Evolutionary conservation across 1,140 invertebrate species (phyloP).

Genomic region (Diachasmimorpha longicaudata): DNA sequence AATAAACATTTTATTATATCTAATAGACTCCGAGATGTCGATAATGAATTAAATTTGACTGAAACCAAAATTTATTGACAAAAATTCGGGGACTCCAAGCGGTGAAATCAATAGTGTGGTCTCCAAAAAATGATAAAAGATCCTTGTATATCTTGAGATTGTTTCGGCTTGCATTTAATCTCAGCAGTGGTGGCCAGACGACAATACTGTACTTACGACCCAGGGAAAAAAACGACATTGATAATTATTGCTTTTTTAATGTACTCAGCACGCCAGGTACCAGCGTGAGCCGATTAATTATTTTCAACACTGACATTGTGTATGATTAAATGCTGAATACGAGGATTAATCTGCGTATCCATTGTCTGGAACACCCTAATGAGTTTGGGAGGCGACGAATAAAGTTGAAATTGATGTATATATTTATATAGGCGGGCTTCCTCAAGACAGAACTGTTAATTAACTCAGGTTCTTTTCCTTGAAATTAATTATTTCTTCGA

Average conservation of each 20-base stretch:
- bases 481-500: background rate
- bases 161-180: background rate
- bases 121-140: too few species aligned
- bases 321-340: conserved; percentile 16
- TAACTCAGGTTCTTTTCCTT: background rate
- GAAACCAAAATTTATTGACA: too few species aligned
- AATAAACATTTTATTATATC: too few species aligned
- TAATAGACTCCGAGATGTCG: too few species aligned
- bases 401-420: conserved; percentile 1
- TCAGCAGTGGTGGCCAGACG: background rate
- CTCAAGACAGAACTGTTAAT: background rate
- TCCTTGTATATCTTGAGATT: too few species aligned
- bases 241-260: conserved; percentile 6
- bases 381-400: conserved; percentile 53
- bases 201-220: background rate
- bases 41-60: too few species aligned
- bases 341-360: conserved; percentile 44
- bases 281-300: background rate
- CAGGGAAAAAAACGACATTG: background rate
- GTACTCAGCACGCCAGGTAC: background rate
- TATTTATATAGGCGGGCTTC: conserved; percentile 19
- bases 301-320: background rate
- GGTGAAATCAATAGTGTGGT: too few species aligned
- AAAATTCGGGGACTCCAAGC: too few species aligned
- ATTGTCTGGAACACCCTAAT: conserved; percentile 64